Conservation (phyloP, 1,140 invertebrate genomes). For the Vanessa atalanta region DNA sequence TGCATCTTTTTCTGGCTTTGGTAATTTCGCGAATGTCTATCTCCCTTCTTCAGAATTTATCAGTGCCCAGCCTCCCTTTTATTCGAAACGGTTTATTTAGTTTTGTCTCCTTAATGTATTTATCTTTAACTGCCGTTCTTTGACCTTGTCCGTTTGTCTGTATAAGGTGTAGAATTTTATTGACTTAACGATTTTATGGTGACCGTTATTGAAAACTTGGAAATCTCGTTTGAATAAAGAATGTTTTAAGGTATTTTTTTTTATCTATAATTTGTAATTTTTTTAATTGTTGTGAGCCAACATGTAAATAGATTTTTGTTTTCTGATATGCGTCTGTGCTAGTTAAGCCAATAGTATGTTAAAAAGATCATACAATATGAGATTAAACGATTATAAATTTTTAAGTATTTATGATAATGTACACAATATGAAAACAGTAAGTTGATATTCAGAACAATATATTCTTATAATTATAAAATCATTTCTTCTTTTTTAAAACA, state of each 20-base stretch:
- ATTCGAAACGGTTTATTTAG: slow-evolving; percentile 73
- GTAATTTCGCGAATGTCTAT: slow-evolving; percentile 32
- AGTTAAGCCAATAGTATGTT: too few relatives aligned
- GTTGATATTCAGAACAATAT: background rate
- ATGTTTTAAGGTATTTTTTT: too few relatives aligned
- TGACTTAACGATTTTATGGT: slow-evolving; percentile 38
- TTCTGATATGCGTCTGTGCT: too few relatives aligned
- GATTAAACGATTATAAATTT: too few relatives aligned
- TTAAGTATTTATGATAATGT: too few relatives aligned
- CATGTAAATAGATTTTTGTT: too few relatives aligned
- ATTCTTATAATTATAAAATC: background rate
- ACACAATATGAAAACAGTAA: too few relatives aligned
- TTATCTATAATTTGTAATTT: too few relatives aligned
- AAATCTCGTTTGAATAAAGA: too few relatives aligned
- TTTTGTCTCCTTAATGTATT: slow-evolving; percentile 72
- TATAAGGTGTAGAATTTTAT: slow-evolving; percentile 33
- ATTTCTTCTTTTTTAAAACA: slow-evolving; percentile 3
- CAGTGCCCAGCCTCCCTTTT: slow-evolving; percentile 55
- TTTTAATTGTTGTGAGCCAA: too few relatives aligned
- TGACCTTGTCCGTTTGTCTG: slow-evolving; percentile 71
- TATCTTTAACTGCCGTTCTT: slow-evolving; percentile 60
- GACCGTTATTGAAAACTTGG: background rate
- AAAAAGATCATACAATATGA: too few relatives aligned
- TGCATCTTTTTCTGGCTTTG: slow-evolving; percentile 44
- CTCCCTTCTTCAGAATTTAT: slow-evolving; percentile 58